Evolutionary conservation across 1,140 invertebrate species (phyloP), one percentile per base, ranked within the genome.

Genomic region (Drosophila sulfurigaster): DNA sequence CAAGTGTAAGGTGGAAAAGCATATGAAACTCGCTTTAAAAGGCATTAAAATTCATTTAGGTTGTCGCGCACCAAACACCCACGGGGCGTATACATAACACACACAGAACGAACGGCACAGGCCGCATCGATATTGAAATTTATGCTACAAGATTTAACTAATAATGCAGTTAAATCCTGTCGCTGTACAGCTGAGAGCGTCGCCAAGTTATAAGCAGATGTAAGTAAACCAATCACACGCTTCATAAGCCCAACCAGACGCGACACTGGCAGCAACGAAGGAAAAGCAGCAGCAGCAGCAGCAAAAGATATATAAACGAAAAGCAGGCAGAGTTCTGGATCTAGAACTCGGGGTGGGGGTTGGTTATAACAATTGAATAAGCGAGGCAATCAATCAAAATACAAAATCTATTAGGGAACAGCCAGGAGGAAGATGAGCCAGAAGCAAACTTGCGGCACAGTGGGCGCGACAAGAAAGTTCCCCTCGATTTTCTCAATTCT

Each of bases 341-440:
- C 52, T 32, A 28, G 15, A 8, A n/a, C n/a, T 0, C 38, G 0
- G 1, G 58, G 5, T 11, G 45, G 10, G 10, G 43, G 32, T 10
- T 38, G 16, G 43, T 35, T 45, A 60, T 71, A 85, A 77, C 85
- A 89, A 89, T 89, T 89, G 85, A 89, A 89, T 89, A 89, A 90
- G 86, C 85, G 74, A 89, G 81, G 85, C 86, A 89, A 89, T 89
- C 85, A 89, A 89, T 89, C 85, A 89, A 89, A 89, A 89, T 90
- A 89, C 86, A 90, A 89, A 89, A 89, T 89, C 85, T 89, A 89
- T 89, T 85, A 89, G 62, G 75, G 75, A 72, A 30, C 74, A 73
- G 63, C 35, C 35, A 48, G 48, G 28, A 64, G 49, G 67, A 62
- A 69, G 78, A 85, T 70, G 76, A 54, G 81, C 85, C 77, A 25